These are phyloP conservation scores for Noctuana brunneofusca DNA, from an alignment of 2,888 invertebrate species.

Conservation along the genomic window DNA sequence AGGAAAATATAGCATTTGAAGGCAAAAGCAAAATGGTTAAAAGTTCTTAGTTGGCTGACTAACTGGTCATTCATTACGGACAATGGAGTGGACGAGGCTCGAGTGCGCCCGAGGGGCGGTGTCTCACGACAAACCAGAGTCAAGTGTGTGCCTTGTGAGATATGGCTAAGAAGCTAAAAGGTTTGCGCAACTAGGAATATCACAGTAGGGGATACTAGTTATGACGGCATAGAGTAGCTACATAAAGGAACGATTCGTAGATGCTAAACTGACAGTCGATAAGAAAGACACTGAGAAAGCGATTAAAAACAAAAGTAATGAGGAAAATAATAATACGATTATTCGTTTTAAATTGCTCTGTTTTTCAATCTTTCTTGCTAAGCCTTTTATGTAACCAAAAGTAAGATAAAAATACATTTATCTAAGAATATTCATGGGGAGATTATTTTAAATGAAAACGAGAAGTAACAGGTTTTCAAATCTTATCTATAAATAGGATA, in stretches of 20 bases:
- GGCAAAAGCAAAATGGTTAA: background rate
- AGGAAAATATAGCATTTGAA: background rate
- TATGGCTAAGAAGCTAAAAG: background rate
- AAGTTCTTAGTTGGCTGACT: conserved; percentile 12
- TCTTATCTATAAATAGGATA: conserved; percentile 8
- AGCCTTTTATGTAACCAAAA: too few relatives aligned
- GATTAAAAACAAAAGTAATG: background rate
- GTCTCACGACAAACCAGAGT: conserved; percentile 10
- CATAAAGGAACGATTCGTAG: background rate
- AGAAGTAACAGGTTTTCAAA: background rate
- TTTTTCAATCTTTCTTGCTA: too few relatives aligned
- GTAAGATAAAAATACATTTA: background rate
- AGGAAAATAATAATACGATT: too few relatives aligned
- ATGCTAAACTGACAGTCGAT: background rate
- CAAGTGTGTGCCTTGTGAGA: conserved; percentile 16
- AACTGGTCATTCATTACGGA: conserved; percentile 4
- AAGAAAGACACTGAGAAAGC: too few relatives aligned
- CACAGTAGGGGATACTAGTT: too few relatives aligned
- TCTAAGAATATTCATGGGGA: background rate
- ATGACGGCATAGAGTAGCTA: too few relatives aligned
- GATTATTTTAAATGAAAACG: background rate
- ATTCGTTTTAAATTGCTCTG: too few relatives aligned
- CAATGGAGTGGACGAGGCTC: background rate
- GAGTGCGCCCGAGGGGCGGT: conserved; percentile 10
- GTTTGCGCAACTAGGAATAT: background rate